Evolutionary conservation across 2,113 vertebrate species (phyloP).

Genomic region (Poecile atricapillus): DNA sequence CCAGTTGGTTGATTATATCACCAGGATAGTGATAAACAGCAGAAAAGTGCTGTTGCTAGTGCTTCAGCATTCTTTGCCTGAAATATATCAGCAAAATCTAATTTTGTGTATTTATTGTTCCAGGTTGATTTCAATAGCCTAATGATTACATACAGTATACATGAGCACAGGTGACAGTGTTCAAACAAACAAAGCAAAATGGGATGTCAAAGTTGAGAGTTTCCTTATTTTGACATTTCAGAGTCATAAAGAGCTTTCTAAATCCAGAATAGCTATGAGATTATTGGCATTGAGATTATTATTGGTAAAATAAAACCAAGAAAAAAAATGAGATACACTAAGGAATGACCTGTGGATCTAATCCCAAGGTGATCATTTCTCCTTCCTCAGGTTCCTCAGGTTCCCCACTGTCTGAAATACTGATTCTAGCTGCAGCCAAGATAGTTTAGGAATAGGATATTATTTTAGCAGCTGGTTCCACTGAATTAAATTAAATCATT

Average conservation of each 20-base stretch:
- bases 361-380: background rate
- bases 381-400: background rate
- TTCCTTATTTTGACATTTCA: background rate
- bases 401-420: background rate
- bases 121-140: background rate
- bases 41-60: background rate
- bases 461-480: background rate
- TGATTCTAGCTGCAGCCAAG: background rate
- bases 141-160: background rate
- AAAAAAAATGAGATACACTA: background rate
- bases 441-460: background rate
- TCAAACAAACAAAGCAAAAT: background rate
- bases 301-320: background rate
- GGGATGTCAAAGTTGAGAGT: background rate
- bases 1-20: background rate
- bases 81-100: background rate
- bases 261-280: background rate
- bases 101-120: background rate
- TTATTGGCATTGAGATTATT: background rate
- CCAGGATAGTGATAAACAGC: background rate
- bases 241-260: background rate
- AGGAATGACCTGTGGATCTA: background rate
- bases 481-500: background rate
- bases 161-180: background rate
- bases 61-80: background rate